Conservation (phyloP, 2,888 invertebrate species). For the Scotopteryx bipunctaria region DNA sequence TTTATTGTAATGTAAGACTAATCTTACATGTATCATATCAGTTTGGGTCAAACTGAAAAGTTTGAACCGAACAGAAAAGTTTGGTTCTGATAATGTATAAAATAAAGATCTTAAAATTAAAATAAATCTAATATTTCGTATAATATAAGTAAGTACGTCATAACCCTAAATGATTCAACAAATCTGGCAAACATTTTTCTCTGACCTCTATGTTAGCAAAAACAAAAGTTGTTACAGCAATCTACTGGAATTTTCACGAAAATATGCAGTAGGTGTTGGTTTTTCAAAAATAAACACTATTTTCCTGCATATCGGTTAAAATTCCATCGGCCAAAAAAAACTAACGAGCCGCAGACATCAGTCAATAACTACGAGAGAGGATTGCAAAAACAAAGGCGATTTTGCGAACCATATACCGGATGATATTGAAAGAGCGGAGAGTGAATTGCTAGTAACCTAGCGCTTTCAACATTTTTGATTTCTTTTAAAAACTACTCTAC, state of each 20-base stretch:
- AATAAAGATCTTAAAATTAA: too few relatives aligned
- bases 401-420: slow-evolving; percentile 1
- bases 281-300: slow-evolving; percentile 12
- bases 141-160: background rate
- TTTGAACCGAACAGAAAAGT: too few relatives aligned
- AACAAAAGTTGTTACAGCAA: slow-evolving; percentile 1
- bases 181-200: background rate
- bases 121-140: too few relatives aligned
- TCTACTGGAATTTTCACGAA: slow-evolving; percentile 14
- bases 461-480: background rate
- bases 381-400: slow-evolving; percentile 13
- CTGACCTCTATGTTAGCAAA: background rate
- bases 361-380: slow-evolving; percentile 13
- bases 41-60: too few relatives aligned
- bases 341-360: slow-evolving; percentile 5
- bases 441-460: background rate
- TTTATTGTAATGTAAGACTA: too few relatives aligned
- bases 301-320: slow-evolving; percentile 16
- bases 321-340: slow-evolving; percentile 4
- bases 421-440: background rate
- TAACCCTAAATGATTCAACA: background rate
- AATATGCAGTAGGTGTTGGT: slow-evolving; percentile 10
- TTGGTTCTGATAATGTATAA: too few relatives aligned
- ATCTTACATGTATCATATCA: too few relatives aligned
- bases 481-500: too few relatives aligned